Base-by-base conservation (phyloP, 2,113 vertebrate species). In the Ovis canadensis region DNA sequence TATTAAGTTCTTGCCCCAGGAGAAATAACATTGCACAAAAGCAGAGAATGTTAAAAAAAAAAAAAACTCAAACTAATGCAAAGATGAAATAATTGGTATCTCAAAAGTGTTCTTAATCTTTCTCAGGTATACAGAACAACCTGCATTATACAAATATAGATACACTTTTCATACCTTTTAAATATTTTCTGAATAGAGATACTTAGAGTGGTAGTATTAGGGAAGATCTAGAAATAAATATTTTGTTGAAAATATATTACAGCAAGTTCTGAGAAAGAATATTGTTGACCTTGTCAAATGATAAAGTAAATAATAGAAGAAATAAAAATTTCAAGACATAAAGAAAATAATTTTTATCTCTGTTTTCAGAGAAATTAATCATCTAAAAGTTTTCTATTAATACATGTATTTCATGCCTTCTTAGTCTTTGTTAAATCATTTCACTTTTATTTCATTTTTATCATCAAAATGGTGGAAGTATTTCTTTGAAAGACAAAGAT, bases 241-340 rank as follows among this genome's bases (percentile, higher is more conserved):
- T 78, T 89, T 92, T 97, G 77, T 98, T 94, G 43, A 62, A 85
- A 87, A 90, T 92, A 2, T 90, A 45, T 82, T 87, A 87, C 0
- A 83, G 6, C 48, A 90, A 88, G 59, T 95, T 92, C 48, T 82
- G n/a, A 92, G 67, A 94, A 98, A 92, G 89, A 97, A 96, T 33
- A 55, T 7, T 67, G 43, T 84, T 83, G 94, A 62, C 62, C 45
- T 97, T 97, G 81, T n/a, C 83, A 96, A 97, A 95, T 92, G 88
- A 85, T 88, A 84, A 60, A 52, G 19, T 96, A 90, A 96, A 78
- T 91, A 81, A 48, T 14, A 90, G 60, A 97, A 97, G 31, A 54
- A 97, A 94, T 90, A 45, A 87, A 97, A 97, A 83, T 77, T 64
- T 50, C 36, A 74, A 81, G 7, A 80, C 3, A n/a, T 71, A 23